Percentiles rank a stretch among this genome's conserved stretches.
Conservation (phyloP, 2,113 vertebrate genomes). For the Eublepharis macularius region DNA sequence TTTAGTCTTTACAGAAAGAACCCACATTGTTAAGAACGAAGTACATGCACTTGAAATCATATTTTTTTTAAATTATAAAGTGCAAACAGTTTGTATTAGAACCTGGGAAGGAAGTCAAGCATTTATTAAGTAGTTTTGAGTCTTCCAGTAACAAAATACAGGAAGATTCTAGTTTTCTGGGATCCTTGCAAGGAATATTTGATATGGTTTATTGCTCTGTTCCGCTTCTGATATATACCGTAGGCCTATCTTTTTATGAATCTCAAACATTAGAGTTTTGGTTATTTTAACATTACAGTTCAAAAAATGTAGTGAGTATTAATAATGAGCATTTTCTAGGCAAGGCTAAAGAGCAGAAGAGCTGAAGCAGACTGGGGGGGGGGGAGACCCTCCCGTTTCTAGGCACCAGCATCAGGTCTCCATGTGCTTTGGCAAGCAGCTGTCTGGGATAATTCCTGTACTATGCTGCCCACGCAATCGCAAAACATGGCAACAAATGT, state of each 20-base stretch:
- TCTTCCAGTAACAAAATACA: neutral
- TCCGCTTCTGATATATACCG: neutral
- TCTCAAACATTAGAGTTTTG: neutral
- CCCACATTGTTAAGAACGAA: too few relatives aligned
- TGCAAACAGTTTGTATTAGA: neutral
- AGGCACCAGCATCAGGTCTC: neutral
- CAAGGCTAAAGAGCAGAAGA: too few relatives aligned
- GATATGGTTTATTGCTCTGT: too few relatives aligned
- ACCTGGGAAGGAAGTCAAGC: neutral
- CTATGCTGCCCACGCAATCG: neutral
- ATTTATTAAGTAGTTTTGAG: neutral
- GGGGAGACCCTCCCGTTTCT: neutral
- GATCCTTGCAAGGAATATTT: neutral
- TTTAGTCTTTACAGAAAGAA: too few relatives aligned
- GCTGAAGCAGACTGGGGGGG: too few relatives aligned
- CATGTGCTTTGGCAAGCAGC: neutral
- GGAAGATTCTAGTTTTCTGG: neutral
- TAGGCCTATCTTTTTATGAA: neutral
- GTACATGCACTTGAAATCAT: too few relatives aligned
- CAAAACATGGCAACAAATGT: neutral
- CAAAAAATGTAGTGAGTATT: too few relatives aligned
- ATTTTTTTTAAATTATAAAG: too few relatives aligned
- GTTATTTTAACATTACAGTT: too few relatives aligned
- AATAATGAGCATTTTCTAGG: too few relatives aligned
- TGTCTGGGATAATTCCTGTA: neutral